Percentiles rank a stretch among this genome's conserved stretches.
Conservation (phyloP, 2,797 vertebrate species). For the Adelosebastes latens region DNA sequence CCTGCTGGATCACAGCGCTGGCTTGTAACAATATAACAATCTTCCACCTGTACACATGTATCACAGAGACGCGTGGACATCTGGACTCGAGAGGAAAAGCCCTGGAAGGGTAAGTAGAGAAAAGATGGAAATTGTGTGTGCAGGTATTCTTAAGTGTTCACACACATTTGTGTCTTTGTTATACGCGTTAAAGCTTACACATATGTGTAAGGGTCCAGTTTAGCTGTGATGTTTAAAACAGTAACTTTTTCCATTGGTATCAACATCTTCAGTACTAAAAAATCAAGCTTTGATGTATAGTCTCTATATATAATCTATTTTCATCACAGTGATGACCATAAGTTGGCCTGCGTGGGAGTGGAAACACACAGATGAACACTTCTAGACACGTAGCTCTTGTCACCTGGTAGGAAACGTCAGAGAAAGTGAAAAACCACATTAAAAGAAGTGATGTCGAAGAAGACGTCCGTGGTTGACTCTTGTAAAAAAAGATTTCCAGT, state of each 20-base stretch:
- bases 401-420: slow-evolving; percentile 1
- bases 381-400: slow-evolving; percentile 11
- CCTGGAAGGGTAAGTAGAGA: slow-evolving; percentile 8
- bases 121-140: neutral
- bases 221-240: neutral
- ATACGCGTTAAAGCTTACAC: neutral
- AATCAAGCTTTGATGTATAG: neutral
- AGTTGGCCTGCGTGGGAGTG: neutral
- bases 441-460: neutral
- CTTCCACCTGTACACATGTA: slow-evolving; percentile 65
- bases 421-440: slow-evolving; percentile 21
- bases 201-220: neutral
- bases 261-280: neutral
- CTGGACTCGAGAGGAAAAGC: slow-evolving; percentile 9
- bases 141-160: neutral
- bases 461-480: neutral
- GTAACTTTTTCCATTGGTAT: neutral
- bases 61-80: slow-evolving; percentile 40
- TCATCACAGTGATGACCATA: neutral
- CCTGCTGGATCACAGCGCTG: slow-evolving; percentile 56
- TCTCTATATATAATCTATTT: neutral
- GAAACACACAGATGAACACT: slow-evolving; percentile 2
- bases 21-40: slow-evolving; percentile 47
- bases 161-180: neutral
- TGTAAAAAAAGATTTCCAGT: neutral